Evolutionary conservation across 92 coral and sea anemone species (phyloP), one percentile per base, ranked within the genome.

Genomic region (Hydrozoanthus gracilis): DNA sequence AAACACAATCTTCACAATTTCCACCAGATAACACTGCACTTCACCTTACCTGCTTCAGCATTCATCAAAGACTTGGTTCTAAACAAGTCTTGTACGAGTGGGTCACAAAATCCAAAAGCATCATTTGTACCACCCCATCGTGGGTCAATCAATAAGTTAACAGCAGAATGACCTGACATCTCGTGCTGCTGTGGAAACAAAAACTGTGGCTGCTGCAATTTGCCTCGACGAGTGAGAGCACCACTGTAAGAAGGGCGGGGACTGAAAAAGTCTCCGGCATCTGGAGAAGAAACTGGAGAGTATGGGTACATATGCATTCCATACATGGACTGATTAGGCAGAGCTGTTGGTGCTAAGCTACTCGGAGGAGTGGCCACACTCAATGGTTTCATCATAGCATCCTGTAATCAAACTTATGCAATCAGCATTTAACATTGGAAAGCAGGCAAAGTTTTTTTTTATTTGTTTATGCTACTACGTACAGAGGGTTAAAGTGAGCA

Each of bases 351-450:
- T 5, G 99, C 93, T 84, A 97, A 82, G 83, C 95, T 95, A 18
- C 96, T 98, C 44, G 99, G 98, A 8, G 99, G 98, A 50, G 99
- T 93, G n/a, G 92, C 94, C 80, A 90, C 87, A 76, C 93, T 90
- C 86, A 91, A 88, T 15, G 85, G 85, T 18, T 67, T 80, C 85
- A 80, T 80, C 15, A 46, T 64, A 7, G 73, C 85, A 80, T 80
- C 85, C 85, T 80, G n/a, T 64, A 80, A 65, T 14, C 18, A 2
- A 50, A 51, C 4, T 3, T 62, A 75, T 17, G 51, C 46, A 49
- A 17, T 27, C 39, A 27, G 39, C 2, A 27, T 2, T 27, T 27
- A 27, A 27, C 39, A 27, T 27, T 27, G 39, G 39, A 27, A 0
- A 27, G 39, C 39, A 27, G 39, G 39, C 39, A 27, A 27, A 27